These are phyloP conservation scores for Python bivittatus DNA, from an alignment of 2,113 vertebrate genomes.

Conservation along the genomic window DNA sequence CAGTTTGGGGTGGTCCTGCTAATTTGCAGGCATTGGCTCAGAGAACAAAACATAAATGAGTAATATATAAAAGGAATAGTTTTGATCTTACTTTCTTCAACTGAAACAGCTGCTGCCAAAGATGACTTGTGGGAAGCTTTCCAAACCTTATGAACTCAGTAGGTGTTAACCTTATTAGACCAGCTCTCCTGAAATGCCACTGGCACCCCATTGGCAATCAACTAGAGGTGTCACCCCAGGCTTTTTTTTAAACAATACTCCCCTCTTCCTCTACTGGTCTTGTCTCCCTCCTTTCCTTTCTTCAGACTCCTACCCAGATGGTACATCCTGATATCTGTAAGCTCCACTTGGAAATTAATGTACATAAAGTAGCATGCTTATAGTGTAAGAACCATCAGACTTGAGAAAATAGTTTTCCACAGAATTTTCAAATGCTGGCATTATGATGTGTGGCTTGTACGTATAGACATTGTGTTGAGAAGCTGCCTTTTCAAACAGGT, in stretches of 20 bases:
- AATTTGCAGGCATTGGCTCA: constrained; percentile 84
- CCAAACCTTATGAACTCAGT: constrained; percentile 22
- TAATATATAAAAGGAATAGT: constrained; percentile 11
- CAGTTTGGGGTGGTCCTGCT: constrained; percentile 88
- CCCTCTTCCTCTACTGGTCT: not conserved
- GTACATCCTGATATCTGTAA: not conserved
- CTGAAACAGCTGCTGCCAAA: constrained; percentile 28
- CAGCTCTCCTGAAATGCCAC: not conserved
- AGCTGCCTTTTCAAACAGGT: not conserved
- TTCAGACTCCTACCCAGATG: not conserved
- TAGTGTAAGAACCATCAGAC: not conserved
- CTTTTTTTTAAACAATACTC: not conserved
- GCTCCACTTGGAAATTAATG: not conserved
- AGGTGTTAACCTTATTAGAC: constrained; percentile 15
- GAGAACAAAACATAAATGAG: constrained; percentile 82
- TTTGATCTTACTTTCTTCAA: constrained; percentile 12
- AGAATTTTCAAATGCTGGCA: not conserved
- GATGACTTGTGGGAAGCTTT: not conserved
- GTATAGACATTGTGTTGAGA: not conserved
- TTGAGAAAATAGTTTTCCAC: not conserved
- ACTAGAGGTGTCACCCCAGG: not conserved
- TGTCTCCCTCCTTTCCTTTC: not conserved
- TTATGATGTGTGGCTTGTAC: not conserved
- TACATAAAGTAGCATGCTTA: not conserved
- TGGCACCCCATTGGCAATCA: not conserved